A percentile compares a stretch with the other conserved stretches of the same genome.
phyloP scores from a whole-genome alignment of 2,888 invertebrate genomes.

The Pediacus dermestoides region DNA sequence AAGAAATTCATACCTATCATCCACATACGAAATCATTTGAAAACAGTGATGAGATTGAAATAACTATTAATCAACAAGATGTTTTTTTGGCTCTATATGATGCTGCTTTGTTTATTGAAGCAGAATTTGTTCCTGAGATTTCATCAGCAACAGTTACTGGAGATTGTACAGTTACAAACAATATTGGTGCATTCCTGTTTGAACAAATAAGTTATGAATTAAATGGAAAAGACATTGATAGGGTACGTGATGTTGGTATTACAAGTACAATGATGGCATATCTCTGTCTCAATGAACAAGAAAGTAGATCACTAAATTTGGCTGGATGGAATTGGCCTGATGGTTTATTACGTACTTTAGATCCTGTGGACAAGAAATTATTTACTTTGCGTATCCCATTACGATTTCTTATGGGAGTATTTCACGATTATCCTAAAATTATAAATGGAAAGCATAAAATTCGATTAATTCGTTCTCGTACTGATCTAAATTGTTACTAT shows the following conservation, averaged over 20 bases:
- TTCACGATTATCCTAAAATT: slow-evolving; percentile 17
- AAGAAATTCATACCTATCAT: slow-evolving; percentile 19
- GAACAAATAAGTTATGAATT: slow-evolving; percentile 17
- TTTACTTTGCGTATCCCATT: slow-evolving; percentile 18
- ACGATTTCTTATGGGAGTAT: slow-evolving; percentile 18
- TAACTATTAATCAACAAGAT: slow-evolving; percentile 22
- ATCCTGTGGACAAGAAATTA: no score
- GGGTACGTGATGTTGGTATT: slow-evolving; percentile 18
- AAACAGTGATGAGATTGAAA: slow-evolving; percentile 21
- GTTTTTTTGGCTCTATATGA: slow-evolving; percentile 13
- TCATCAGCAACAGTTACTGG: slow-evolving; percentile 11
- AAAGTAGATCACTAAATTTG: slow-evolving; percentile 11
- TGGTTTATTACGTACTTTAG: no score
- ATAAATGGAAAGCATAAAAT: slow-evolving; percentile 17
- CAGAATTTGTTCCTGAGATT: no score
- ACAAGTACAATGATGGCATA: slow-evolving; percentile 15
- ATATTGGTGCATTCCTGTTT: slow-evolving; percentile 18
- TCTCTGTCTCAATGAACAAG: slow-evolving; percentile 13
- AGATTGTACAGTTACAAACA: slow-evolving; percentile 11
- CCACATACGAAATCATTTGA: slow-evolving; percentile 26
- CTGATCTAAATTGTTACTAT: slow-evolving; percentile 20
- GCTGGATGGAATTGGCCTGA: slow-evolving; percentile 19
- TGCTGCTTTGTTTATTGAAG: slow-evolving; percentile 11
- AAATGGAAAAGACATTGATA: slow-evolving; percentile 16
- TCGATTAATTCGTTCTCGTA: slow-evolving; percentile 17